Percentiles rank a stretch among this genome's conserved stretches.
phyloP scores from a whole-genome alignment of 2,888 invertebrate species.

The Orchesella flavescens region DNA sequence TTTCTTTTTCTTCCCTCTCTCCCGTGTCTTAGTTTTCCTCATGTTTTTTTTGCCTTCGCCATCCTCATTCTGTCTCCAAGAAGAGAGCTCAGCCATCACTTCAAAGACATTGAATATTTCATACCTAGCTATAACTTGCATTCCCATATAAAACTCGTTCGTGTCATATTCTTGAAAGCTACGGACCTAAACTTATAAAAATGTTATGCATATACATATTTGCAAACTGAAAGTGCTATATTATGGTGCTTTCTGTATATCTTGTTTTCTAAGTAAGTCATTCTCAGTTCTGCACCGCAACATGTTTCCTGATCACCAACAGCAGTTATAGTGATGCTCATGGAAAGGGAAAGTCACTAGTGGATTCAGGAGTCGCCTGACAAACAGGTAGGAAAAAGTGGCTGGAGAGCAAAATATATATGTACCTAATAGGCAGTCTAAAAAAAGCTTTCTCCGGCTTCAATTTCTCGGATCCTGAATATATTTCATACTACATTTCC shows the following conservation, averaged over 20 bases:
- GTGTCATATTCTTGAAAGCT: no score
- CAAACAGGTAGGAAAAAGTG: slow-evolving; percentile 42
- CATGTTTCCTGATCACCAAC: slow-evolving; percentile 41
- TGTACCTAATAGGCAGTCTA: background rate
- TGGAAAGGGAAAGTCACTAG: slow-evolving; percentile 45
- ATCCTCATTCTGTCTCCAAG: slow-evolving; percentile 60
- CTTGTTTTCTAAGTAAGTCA: background rate
- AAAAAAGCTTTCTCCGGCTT: no score
- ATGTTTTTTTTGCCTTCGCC: slow-evolving; percentile 6
- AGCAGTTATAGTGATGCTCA: background rate
- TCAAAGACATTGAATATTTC: slow-evolving; percentile 72
- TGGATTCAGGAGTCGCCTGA: slow-evolving; percentile 27
- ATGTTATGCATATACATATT: slow-evolving; percentile 18
- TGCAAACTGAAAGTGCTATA: background rate
- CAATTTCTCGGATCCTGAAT: no score
- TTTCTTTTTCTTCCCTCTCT: slow-evolving; percentile 63
- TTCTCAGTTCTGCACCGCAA: background rate
- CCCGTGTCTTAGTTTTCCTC: slow-evolving; percentile 12
- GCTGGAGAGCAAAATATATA: background rate
- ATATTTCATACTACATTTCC: background rate
- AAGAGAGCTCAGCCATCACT: slow-evolving; percentile 63
- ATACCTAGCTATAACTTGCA: slow-evolving; percentile 66
- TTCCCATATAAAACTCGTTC: background rate
- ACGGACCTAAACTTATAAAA: slow-evolving; percentile 13
- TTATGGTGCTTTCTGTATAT: background rate